A percentile compares a stretch with the other conserved stretches of the same genome.
phyloP scores from a whole-genome alignment of 1,140 invertebrate species.

The Nasonia vitripennis region DNA sequence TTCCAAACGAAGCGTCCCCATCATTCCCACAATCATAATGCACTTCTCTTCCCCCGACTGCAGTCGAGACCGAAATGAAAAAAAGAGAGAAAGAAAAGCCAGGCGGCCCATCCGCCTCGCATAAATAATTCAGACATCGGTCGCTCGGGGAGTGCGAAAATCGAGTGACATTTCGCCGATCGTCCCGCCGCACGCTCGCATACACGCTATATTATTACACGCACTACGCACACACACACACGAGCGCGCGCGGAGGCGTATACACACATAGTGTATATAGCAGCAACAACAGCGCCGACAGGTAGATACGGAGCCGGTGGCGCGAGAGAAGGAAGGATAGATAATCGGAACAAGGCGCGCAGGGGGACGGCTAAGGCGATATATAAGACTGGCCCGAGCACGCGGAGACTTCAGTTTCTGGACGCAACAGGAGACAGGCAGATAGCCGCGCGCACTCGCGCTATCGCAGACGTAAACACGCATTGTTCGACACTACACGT shows the following conservation, averaged over 20 bases:
- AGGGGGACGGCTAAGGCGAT: constrained; percentile 18
- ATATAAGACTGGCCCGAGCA: constrained; percentile 35
- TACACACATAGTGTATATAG: neutral
- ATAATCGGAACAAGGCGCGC: neutral
- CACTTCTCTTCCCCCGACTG: neutral
- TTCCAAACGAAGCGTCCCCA: neutral
- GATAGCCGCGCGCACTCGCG: neutral
- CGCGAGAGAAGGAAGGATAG: constrained; percentile 13
- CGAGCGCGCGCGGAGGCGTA: too few species aligned
- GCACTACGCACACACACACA: too few species aligned
- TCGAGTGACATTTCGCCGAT: neutral
- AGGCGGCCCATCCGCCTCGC: neutral
- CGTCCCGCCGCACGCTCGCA: neutral
- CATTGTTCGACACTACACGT: neutral
- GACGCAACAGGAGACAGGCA: neutral
- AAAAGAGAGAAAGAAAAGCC: neutral
- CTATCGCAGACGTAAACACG: neutral
- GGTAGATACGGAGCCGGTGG: neutral
- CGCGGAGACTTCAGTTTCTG: constrained; percentile 25
- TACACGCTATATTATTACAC: too few species aligned
- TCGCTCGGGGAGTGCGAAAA: neutral
- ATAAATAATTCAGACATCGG: neutral
- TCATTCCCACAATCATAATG: neutral
- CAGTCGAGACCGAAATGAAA: neutral
- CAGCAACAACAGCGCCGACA: neutral